Base-by-base conservation (phyloP, 2,888 invertebrate species). In the Campoplex capitator region DNA sequence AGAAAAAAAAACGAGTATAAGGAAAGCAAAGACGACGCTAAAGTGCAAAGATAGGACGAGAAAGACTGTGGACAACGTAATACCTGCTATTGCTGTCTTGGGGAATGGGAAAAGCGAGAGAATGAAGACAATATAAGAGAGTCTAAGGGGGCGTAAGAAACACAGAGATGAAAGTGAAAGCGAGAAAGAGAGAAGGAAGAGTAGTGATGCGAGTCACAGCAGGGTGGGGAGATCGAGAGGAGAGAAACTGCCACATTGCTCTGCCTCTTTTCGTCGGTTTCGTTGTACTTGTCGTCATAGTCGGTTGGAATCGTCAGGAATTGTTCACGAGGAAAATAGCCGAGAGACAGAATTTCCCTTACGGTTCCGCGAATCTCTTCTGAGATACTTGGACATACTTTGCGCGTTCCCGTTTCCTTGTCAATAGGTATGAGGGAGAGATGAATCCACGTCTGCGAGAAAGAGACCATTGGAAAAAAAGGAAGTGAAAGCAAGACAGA, bases 301-400 rank as follows among this genome's bases (percentile, higher is more conserved):
- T 83, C 85, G 82, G 82, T 85, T 74, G 74, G 78, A 85, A 85
- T 88, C 88, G 84, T 89, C 85, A 88, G 83, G 88, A 91, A 90
- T 91, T 91, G 91, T 89, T 91, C 91, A 89, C 88, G 90, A 88
- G 86, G 90, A 91, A 92, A 92, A 91, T 91, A 91, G 88, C 89
- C 83, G 84, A 85, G 88, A 91, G 90, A 89, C 88, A 89, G 90
- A 83, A 91, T 91, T 92, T 91, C 90, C 80, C 90, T 92, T 89
- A 90, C 89, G 89, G 90, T 89, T 71, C 51, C 48, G 89, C 65
- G 89, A 87, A 91, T 90, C 67, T 90, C 90, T 92, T 90, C 91
- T 91, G 91, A 92, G 92, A 92, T 93, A 91, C 91, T 92, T 92
- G 91, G 91, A 91, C 91, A 90, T 91, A 91, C 90, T 91, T 92